Conservation (phyloP, 2,113 vertebrate species). For the Nesospiza acunhae region DNA sequence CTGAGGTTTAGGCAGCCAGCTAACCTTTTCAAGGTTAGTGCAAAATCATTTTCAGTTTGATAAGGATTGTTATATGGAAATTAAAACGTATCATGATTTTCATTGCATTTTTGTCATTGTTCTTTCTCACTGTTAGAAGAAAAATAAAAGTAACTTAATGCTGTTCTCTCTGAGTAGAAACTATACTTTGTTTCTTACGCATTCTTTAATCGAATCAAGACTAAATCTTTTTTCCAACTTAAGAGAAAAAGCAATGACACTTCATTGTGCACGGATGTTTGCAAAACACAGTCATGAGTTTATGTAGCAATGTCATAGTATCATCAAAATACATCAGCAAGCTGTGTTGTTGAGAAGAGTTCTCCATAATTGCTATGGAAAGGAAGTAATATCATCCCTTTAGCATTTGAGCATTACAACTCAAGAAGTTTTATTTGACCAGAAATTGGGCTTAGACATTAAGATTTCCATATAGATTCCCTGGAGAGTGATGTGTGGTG, state of each 20-base stretch:
- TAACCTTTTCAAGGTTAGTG: not conserved
- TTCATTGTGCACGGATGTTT: not conserved
- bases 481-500: not conserved
- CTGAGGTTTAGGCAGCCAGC: not conserved
- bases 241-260: not conserved
- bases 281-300: not conserved
- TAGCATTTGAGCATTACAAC: not conserved
- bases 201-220: not conserved
- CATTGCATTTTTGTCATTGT: not conserved
- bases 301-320: not conserved
- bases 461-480: not conserved
- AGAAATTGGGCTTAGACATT: not conserved
- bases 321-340: not conserved
- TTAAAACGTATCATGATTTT: not conserved
- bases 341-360: not conserved
- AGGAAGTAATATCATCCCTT: not conserved
- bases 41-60: not conserved
- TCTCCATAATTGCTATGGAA: not conserved
- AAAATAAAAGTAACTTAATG: not conserved
- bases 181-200: not conserved
- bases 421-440: not conserved
- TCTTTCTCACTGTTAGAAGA: not conserved
- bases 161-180: not conserved
- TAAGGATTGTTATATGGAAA: not conserved
- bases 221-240: not conserved